A percentile compares a stretch with the other conserved stretches of the same genome.
Conservation (phyloP, 2,888 invertebrate species). For the Diploptera punctata region DNA sequence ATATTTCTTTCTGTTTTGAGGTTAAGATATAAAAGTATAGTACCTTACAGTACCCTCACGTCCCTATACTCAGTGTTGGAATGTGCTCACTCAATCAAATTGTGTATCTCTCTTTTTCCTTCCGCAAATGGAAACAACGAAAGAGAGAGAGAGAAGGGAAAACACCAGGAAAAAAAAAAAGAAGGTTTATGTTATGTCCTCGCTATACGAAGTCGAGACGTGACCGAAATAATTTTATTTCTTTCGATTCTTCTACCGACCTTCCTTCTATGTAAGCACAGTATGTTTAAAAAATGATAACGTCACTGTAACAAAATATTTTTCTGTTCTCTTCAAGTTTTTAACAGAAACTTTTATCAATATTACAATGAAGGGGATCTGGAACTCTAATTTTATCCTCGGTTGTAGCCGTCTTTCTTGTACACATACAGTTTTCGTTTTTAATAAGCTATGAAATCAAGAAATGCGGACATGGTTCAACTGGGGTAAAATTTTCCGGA, state of each 20-base stretch:
- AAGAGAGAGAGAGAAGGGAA: neutral
- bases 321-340: too few relatives aligned
- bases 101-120: neutral
- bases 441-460: too few relatives aligned
- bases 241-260: neutral
- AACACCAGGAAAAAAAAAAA: neutral
- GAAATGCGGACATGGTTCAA: too few relatives aligned
- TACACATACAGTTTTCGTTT: too few relatives aligned
- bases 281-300: too few relatives aligned
- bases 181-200: conserved; percentile 34
- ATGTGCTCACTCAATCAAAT: conserved; percentile 26
- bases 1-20: neutral
- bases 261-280: neutral
- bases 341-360: too few relatives aligned
- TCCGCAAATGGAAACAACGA: neutral
- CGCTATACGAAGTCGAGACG: conserved; percentile 21
- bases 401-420: too few relatives aligned
- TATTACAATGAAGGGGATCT: too few relatives aligned
- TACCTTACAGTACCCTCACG: conserved; percentile 15
- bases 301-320: too few relatives aligned
- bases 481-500: too few relatives aligned
- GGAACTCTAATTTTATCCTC: too few relatives aligned
- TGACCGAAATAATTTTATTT: conserved; percentile 24
- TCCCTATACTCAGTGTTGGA: conserved; percentile 5
- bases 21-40: conserved; percentile 17